These are phyloP conservation scores for Scaptomyza caliginosa DNA, from an alignment of 2,888 invertebrate species.

Conservation along the genomic window DNA sequence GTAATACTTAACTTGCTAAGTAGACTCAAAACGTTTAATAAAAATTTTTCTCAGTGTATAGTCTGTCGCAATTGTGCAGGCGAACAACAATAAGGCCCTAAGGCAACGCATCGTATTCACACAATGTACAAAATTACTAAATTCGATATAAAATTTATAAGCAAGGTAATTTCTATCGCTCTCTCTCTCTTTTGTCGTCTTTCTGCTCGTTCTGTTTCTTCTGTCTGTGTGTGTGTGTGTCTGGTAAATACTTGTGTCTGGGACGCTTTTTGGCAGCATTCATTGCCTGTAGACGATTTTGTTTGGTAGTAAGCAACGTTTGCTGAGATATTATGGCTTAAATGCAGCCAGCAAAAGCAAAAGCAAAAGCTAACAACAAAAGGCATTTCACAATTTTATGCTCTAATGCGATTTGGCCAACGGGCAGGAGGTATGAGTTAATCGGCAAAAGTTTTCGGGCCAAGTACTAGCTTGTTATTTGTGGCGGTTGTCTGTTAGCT, in stretches of 20 bases:
- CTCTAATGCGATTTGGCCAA: constrained; percentile 65
- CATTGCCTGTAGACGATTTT: constrained; percentile 44
- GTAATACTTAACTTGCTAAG: too few relatives aligned
- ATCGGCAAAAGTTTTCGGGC: background rate
- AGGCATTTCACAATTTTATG: constrained; percentile 48
- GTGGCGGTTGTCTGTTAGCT: constrained; percentile 35
- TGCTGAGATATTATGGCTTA: constrained; percentile 67
- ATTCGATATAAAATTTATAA: constrained; percentile 78
- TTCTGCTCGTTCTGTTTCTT: background rate
- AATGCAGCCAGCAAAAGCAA: constrained; percentile 46
- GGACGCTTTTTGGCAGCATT: constrained; percentile 49
- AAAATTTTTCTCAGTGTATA: background rate
- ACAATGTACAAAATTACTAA: constrained; percentile 70
- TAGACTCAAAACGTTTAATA: too few relatives aligned
- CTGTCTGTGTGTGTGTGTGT: background rate
- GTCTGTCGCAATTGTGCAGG: constrained; percentile 24
- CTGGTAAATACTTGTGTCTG: constrained; percentile 36
- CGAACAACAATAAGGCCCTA: constrained; percentile 27
- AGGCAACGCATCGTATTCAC: constrained; percentile 66
- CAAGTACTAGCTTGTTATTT: constrained; percentile 43
- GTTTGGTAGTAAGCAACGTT: constrained; percentile 61
- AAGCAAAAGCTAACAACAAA: constrained; percentile 47
- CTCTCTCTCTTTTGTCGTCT: background rate
- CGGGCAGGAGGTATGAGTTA: constrained; percentile 1
- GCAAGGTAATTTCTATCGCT: constrained; percentile 3